Percentiles rank a stretch among this genome's conserved stretches.
Evolutionary conservation across 2,888 invertebrate species (phyloP).

Genomic region (Drosophila testacea): DNA sequence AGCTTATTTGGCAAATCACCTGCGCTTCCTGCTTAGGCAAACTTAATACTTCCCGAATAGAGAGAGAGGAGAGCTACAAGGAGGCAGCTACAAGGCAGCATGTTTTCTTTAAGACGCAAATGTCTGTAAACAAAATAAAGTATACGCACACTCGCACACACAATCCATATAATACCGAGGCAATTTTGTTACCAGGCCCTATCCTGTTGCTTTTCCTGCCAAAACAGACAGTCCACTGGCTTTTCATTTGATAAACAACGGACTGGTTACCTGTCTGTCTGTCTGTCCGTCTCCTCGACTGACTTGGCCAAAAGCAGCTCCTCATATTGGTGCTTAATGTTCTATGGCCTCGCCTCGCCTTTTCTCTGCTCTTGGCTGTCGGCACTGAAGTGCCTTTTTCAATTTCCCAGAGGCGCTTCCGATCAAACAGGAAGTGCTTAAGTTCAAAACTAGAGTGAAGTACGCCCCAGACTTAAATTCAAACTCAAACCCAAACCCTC

Average conservation of each 20-base stretch:
- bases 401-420: conserved; percentile 84
- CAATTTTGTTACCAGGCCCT: conserved; percentile 63
- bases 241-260: conserved; percentile 66
- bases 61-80: conserved; percentile 50
- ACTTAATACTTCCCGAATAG: conserved; percentile 74
- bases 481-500: neutral
- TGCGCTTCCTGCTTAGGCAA: conserved; percentile 78
- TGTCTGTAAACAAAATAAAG: conserved; percentile 62
- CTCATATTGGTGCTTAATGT: conserved; percentile 67
- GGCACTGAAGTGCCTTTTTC: conserved; percentile 81
- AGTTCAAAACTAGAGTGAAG: conserved; percentile 75
- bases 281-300: conserved; percentile 18
- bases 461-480: conserved; percentile 33
- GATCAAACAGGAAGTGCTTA: conserved; percentile 85
- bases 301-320: conserved; percentile 58
- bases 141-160: conserved; percentile 40
- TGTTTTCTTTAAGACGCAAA: conserved; percentile 63
- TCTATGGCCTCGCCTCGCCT: conserved; percentile 38
- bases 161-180: conserved; percentile 52
- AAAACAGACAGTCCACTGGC: conserved; percentile 45
- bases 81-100: conserved; percentile 38
- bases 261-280: conserved; percentile 39
- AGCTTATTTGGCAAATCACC: conserved; percentile 81
- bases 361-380: conserved; percentile 38
- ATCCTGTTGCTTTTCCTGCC: conserved; percentile 60